Evolutionary conservation across 2,113 vertebrate species (phyloP), one percentile per base, ranked within the genome.

Genomic region (Peromyscus californicus): DNA sequence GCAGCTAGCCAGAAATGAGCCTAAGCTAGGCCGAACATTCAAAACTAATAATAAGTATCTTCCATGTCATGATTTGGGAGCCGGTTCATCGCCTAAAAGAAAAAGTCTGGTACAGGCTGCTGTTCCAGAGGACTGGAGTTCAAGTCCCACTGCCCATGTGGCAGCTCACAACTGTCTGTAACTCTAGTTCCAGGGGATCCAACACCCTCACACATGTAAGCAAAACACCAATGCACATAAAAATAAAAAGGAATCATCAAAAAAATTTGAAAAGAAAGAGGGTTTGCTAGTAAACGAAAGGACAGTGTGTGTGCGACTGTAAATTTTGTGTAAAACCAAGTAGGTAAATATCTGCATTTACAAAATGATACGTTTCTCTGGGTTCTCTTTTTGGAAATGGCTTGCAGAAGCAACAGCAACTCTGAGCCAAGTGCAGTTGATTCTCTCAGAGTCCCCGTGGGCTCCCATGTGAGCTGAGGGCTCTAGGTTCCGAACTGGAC

Each of bases 401-500:
- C 76, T 96, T 92, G 45, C 33, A 36, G 69, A 90, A 67, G 17
- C n/a, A 36, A 88, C 91, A 88, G 24, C 57, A 61, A 74, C 39
- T 42, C 59, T n/a, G 48, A 84, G 85, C 92, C 59, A 42, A 63
- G 29, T 65, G 16, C 31, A 10, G 54, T 51, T 86, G 86, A 89
- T 74, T 95, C 89, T 97, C 80, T 86, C 82, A 72, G 82, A 86
- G 70, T 31, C 24, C 24, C 63, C 57, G 45, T 83, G 51, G 36
- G 31, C 70, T 61, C 45, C 36, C 10, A 3, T 59, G 80, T 96
- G 93, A 97, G 67, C 97, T 75, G 54, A 24, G 42, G 85, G 92
- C 93, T 95, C 94, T 29, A 39, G 67, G 67, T 70, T 89, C 94
- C 86, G 94, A 39, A 82, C 86, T 36, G 86, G 57, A 54, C 19